These are phyloP conservation scores for Trissolcus basalis DNA, from an alignment of 1,140 invertebrate genomes.

Conservation along the genomic window DNA sequence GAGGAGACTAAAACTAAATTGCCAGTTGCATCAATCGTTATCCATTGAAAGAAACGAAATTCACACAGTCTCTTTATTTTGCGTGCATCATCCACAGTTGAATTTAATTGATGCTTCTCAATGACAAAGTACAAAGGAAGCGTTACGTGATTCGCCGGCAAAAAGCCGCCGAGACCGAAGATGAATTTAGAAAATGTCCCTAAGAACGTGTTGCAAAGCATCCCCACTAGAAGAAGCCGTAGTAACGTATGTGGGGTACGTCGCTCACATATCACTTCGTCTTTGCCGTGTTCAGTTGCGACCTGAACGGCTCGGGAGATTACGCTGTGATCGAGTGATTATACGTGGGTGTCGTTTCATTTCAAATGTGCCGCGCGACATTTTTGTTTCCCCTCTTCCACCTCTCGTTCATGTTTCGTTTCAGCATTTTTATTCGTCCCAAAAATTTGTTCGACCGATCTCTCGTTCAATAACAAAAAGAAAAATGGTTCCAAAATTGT, in stretches of 20 bases:
- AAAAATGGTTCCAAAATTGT: no score
- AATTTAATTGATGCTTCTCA: conserved; percentile 39
- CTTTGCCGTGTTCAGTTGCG: conserved; percentile 66
- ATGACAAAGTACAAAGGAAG: conserved; percentile 50
- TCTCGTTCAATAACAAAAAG: no score
- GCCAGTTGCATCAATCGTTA: no score
- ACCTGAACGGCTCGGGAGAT: conserved; percentile 62
- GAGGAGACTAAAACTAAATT: no score
- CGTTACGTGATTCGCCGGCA: conserved; percentile 51
- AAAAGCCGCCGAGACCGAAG: conserved; percentile 44
- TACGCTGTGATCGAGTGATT: conserved; percentile 57
- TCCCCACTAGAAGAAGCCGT: conserved; percentile 71
- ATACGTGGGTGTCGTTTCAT: conserved; percentile 27
- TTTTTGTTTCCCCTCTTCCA: not conserved
- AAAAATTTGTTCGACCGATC: no score
- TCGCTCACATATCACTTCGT: conserved; percentile 64
- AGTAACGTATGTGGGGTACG: conserved; percentile 71
- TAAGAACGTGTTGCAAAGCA: conserved; percentile 55
- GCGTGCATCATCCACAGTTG: conserved; percentile 22
- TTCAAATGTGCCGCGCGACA: conserved; percentile 8
- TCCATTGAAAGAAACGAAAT: no score
- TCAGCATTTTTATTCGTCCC: not conserved
- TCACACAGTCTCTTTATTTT: conserved; percentile 7
- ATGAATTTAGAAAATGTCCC: conserved; percentile 61
- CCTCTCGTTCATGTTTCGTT: not conserved